Evolutionary conservation across 2,797 vertebrate genomes (phyloP).

Genomic region (Chrysocyon brachyurus): DNA sequence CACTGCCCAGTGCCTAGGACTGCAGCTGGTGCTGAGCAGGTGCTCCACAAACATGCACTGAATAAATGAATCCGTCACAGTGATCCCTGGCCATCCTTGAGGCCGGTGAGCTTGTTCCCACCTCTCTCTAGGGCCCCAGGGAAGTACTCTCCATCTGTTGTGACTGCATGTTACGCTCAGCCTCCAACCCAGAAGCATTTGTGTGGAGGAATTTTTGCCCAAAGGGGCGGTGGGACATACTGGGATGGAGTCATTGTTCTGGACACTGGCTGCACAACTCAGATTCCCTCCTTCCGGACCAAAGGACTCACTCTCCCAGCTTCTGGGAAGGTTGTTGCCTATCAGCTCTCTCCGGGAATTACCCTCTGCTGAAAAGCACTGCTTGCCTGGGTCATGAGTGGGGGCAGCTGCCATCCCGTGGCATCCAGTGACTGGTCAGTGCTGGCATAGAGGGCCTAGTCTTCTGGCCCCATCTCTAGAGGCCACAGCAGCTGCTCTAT

Average conservation of each 20-base stretch:
- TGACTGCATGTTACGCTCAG: neutral
- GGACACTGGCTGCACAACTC: neutral
- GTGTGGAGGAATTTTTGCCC: neutral
- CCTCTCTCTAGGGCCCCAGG: accelerated
- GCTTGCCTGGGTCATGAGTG: neutral
- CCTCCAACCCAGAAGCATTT: neutral
- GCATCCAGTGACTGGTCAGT: neutral
- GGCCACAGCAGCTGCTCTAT: neutral
- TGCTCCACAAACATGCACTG: accelerated
- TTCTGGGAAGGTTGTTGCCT: neutral
- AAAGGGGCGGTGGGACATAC: neutral
- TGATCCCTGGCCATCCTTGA: neutral
- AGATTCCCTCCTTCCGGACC: neutral
- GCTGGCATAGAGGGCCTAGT: neutral
- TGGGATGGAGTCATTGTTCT: neutral
- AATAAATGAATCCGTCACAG: neutral
- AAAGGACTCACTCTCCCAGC: neutral
- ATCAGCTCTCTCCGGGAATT: neutral
- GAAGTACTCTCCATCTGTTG: neutral
- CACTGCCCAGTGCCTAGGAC: neutral
- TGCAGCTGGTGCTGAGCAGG: too few species aligned
- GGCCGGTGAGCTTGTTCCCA: neutral
- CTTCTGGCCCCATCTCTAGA: neutral
- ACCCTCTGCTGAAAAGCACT: neutral
- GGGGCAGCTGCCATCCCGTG: neutral